phyloP scores from a whole-genome alignment of 2,797 vertebrate genomes.

The Myotis daubentonii region DNA sequence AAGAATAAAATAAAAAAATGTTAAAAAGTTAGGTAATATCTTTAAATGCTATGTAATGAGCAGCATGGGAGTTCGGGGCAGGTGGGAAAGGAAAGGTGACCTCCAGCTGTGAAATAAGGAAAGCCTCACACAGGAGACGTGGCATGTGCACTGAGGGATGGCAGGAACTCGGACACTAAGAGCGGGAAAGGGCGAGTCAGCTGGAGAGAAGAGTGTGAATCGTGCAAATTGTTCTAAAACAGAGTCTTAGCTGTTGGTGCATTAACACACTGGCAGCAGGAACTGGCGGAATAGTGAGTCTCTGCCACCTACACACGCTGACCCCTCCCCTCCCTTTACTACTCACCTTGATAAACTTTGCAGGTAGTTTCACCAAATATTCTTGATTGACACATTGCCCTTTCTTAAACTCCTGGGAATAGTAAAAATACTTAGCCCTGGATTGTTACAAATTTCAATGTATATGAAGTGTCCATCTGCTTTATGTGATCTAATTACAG shows the following conservation, averaged over 20 bases:
- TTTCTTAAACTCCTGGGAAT: conserved; percentile 1
- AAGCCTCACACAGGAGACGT: not conserved
- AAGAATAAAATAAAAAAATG: not conserved
- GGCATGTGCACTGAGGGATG: not conserved
- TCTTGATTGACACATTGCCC: not conserved
- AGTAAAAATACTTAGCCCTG: not conserved
- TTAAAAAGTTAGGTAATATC: not conserved
- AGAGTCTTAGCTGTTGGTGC: not conserved
- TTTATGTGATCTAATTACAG: not conserved
- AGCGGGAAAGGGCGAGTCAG: not conserved
- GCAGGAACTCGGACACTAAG: no score
- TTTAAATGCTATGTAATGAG: not conserved
- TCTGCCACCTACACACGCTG: not conserved
- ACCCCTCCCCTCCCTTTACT: fast-evolving
- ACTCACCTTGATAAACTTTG: not conserved
- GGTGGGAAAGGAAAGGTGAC: not conserved
- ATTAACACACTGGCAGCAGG: not conserved
- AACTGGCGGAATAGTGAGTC: not conserved
- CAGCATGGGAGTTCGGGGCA: not conserved
- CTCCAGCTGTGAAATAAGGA: not conserved
- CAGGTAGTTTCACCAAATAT: not conserved
- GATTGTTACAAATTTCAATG: conserved; percentile 1
- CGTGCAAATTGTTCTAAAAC: not conserved
- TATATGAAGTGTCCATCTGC: not conserved
- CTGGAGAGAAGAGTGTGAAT: not conserved